A percentile compares a stretch with the other conserved stretches of the same genome.
phyloP scores from a whole-genome alignment of 2,113 vertebrate genomes.

The Rhynchomys soricoides region DNA sequence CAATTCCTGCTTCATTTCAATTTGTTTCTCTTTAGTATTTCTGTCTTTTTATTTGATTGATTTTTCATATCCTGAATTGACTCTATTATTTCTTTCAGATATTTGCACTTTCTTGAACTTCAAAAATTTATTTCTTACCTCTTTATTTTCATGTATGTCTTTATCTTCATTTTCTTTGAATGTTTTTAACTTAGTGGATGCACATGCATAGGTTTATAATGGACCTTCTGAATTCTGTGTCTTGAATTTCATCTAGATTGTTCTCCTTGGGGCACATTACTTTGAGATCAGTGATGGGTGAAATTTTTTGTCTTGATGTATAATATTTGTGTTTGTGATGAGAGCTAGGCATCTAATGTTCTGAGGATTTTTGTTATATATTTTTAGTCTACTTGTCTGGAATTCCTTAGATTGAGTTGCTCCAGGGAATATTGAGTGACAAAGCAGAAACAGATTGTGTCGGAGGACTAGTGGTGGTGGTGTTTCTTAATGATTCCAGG shows the following conservation, averaged over 20 bases:
- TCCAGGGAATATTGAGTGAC: neutral
- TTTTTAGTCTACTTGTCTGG: neutral
- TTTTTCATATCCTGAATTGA: neutral
- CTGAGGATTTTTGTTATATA: neutral
- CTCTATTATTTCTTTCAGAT: neutral
- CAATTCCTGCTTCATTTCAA: neutral
- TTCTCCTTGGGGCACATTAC: too few species aligned
- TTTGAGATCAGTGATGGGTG: neutral
- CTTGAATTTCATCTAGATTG: neutral
- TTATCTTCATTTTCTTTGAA: neutral
- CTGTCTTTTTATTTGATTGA: neutral
- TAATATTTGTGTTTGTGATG: neutral
- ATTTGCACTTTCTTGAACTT: neutral
- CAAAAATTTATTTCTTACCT: neutral
- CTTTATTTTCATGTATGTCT: neutral
- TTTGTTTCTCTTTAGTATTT: neutral
- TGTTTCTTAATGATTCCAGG: neutral
- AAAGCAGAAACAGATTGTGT: neutral
- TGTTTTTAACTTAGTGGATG: neutral
- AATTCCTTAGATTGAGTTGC: neutral
- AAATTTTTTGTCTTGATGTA: neutral
- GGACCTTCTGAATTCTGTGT: neutral
- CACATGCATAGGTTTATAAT: neutral
- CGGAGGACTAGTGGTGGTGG: neutral
- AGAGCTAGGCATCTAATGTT: too few species aligned